Evolutionary conservation across 2,888 invertebrate species (phyloP), one percentile per base, ranked within the genome.

Genomic region (Drosophila aldrichi): DNA sequence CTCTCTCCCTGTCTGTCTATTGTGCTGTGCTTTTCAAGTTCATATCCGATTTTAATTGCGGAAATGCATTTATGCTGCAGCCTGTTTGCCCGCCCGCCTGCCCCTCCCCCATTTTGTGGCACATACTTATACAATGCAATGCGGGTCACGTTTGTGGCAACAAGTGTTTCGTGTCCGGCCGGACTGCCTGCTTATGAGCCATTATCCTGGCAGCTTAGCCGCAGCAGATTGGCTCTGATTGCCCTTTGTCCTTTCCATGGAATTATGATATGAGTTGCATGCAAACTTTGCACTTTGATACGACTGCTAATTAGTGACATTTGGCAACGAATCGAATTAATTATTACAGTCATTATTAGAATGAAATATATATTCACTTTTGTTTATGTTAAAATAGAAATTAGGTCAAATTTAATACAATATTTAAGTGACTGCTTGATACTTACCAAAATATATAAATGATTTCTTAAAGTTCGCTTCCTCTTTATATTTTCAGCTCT

Each of bases 11-110:
- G 2, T 51, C 34, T 46, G 25, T 25, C 49, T 60, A 41, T 69
- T 69, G 60, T 60, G 25, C 63, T 68, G 60, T 58, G 25, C 63
- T 56, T 51, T 51, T 74, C 79, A 60, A 77, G 64, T 77, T 79
- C 64, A 83, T 70, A 78, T 88, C 88, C 88, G 83, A 18, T 80
- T 86, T 74, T 84, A 83, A 86, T 86, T 88, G 83, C 86, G 85
- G 88, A 86, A 86, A 78, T 80, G 82, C 81, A 80, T 57, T 78
- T 78, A 66, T 65, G 69, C 59, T 48, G 2, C 32, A 29, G 48
- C 51, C 6, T 16, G 22, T 43, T 9, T 41, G 4, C 8, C n/a
- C n/a, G n/a, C n/a, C n/a, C n/a, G 4, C 25, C 25, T 3, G 25
- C 25, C 25, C 25, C 3, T 32, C 8, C 25, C 60, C 41, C 6